These are phyloP conservation scores for Chroicocephalus ridibundus DNA, from an alignment of 2,113 vertebrate species.

Conservation along the genomic window DNA sequence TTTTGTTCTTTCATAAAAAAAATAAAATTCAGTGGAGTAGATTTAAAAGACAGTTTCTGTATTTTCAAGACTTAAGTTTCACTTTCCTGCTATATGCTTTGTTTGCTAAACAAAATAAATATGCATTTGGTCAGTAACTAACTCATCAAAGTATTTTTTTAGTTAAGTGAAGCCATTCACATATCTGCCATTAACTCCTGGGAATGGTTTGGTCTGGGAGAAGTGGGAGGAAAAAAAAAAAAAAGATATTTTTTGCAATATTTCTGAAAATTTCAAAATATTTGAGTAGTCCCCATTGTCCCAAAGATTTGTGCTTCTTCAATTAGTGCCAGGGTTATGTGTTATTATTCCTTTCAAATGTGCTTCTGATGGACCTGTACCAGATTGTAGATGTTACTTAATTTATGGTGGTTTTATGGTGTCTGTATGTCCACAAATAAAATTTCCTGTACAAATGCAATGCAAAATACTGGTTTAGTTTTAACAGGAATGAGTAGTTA, in stretches of 20 bases:
- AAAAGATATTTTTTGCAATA: too few species aligned
- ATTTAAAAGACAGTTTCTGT: neutral
- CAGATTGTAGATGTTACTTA: neutral
- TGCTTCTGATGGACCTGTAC: neutral
- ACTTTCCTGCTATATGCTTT: neutral
- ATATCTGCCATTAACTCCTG: neutral
- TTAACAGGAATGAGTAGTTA: neutral
- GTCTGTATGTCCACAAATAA: neutral
- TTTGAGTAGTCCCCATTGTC: fast-evolving
- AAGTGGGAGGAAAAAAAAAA: neutral
- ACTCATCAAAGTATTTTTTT: neutral
- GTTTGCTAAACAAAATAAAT: neutral
- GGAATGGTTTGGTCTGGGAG: neutral
- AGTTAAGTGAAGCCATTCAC: neutral
- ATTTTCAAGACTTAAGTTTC: neutral
- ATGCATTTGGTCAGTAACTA: neutral
- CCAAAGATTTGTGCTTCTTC: neutral
- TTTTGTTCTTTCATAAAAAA: neutral
- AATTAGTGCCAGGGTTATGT: neutral
- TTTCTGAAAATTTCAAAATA: neutral
- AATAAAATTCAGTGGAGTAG: neutral
- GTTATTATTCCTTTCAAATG: neutral
- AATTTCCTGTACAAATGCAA: neutral
- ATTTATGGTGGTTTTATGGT: neutral
- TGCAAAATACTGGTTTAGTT: neutral